Evolutionary conservation across 92 coral and sea anemone genomes (phyloP).

Genomic region (Phenganax stokvisi): DNA sequence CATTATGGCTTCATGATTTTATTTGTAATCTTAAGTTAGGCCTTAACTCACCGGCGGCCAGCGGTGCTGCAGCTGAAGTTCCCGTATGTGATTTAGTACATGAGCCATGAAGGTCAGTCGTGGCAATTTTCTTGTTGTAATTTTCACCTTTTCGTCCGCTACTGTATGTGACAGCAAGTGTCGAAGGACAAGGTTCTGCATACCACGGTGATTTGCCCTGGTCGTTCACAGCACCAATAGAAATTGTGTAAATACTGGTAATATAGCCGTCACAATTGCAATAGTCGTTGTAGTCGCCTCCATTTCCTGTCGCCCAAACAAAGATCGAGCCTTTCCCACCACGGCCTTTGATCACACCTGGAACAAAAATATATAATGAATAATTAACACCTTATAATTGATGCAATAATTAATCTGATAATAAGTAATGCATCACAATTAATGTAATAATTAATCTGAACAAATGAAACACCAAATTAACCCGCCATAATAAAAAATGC

Average conservation of each 20-base stretch:
- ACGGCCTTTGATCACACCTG: slow-evolving; percentile 91
- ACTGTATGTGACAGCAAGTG: slow-evolving; percentile 95
- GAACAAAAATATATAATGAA: neutral
- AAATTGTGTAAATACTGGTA: slow-evolving; percentile 89
- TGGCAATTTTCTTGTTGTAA: slow-evolving; percentile 61
- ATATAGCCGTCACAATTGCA: slow-evolving; percentile 99
- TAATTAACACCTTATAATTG: no score
- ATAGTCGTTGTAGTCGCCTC: slow-evolving; percentile 83
- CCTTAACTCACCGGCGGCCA: slow-evolving; percentile 83
- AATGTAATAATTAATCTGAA: no score
- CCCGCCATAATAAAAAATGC: no score
- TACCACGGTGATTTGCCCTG: slow-evolving; percentile 98
- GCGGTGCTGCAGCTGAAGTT: slow-evolving; percentile 98
- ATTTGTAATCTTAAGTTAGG: neutral
- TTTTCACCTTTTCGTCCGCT: slow-evolving; percentile 69
- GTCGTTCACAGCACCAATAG: slow-evolving; percentile 91
- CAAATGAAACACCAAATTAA: no score
- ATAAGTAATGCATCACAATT: no score
- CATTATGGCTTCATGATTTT: neutral
- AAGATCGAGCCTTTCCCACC: slow-evolving; percentile 90
- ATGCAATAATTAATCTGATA: neutral
- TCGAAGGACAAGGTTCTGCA: slow-evolving; percentile 95
- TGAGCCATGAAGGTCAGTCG: slow-evolving; percentile 70
- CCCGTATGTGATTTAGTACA: slow-evolving; percentile 94
- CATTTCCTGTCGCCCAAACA: slow-evolving; percentile 99